A percentile compares a stretch with the other conserved stretches of the same genome.
These are phyloP conservation scores for Campaea margaritaria DNA, from an alignment of 2,888 invertebrate genomes.

Conservation along the genomic window DNA sequence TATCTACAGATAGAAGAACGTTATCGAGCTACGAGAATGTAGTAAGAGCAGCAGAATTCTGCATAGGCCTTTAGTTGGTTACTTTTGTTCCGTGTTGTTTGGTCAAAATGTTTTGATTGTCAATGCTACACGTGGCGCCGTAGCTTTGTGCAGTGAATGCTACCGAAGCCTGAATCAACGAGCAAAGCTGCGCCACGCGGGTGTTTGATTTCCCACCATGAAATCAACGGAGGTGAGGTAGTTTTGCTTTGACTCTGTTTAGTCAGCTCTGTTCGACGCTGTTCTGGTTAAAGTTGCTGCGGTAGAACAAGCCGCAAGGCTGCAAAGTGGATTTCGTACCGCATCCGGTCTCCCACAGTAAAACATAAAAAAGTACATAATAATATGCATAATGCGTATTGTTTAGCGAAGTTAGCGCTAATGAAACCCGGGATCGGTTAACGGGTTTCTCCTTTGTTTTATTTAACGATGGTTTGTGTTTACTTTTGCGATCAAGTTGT, in stretches of 20 bases:
- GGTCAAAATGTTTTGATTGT: no score
- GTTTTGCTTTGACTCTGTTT: no score
- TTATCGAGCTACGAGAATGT: not conserved
- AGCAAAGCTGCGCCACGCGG: no score
- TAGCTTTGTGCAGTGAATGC: no score
- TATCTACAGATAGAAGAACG: not conserved
- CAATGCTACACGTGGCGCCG: no score
- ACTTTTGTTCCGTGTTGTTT: no score
- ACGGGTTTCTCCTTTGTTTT: conserved; percentile 36
- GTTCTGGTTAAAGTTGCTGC: conserved; percentile 7
- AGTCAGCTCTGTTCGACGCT: no score
- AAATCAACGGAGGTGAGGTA: no score
- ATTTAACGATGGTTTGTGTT: conserved; percentile 14
- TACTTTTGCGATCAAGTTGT: not conserved
- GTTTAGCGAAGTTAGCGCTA: conserved; percentile 52
- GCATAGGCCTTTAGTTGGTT: no score
- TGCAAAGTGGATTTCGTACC: conserved; percentile 54
- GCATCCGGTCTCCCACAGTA: not conserved
- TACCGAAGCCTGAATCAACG: no score
- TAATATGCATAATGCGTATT: conserved; percentile 12
- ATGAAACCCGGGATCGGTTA: conserved; percentile 40
- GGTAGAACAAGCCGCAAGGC: conserved; percentile 33
- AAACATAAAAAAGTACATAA: not conserved
- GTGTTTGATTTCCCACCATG: no score
- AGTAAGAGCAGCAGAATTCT: no score